Base-by-base conservation (phyloP, 2,113 vertebrate species). In the Microtus oregoni region DNA sequence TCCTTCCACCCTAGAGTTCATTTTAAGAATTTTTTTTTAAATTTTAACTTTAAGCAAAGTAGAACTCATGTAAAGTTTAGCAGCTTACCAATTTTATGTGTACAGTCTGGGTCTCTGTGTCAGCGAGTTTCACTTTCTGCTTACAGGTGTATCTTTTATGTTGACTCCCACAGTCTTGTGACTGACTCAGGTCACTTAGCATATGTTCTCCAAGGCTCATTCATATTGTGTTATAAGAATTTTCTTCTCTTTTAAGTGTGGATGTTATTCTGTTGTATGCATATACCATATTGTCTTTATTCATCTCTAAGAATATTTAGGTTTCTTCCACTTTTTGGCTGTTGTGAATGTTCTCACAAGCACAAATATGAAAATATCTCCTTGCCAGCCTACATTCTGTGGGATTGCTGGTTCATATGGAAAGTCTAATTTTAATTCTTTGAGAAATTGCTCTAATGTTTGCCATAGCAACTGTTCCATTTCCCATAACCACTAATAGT, bases 361-460 rank as follows among this genome's bases (percentile, higher is more conserved):
- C 50, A 68, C 32, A 7, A 76, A 14, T 72, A 17, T 92, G 13
- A 58, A 95, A 63, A 70, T 92, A 76, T 55, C n/a, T 94, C 30
- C 83, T 85, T 89, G 26, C 82, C 32, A 89, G n/a, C 10, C 61
- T 93, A 32, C 41, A 72, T 81, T 90, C 58, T 73, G 3, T 92
- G 78, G 24, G 28, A 52, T 55, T 76, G 11, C 58, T 97, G 20
- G 14, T 30, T 85, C 26, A n/a, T 82, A 55, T 88, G 26, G 38
- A 76, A 73, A 89, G 44, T 89, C 26, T 78, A 19, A n/a, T 58
- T 88, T 89, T 38, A 89, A 30, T 52, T 91, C 94, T 95, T 86
- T 67, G 30, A 95, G 70, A 35, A 91, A 61, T 6, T 61, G 12
- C 78, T 47, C 8, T 78, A 82, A 55, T 77, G 22, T 92, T 96